A percentile compares a stretch with the other conserved stretches of the same genome.
Conservation (phyloP, 1,140 invertebrate species). For the Drosophila micromelanica region DNA sequence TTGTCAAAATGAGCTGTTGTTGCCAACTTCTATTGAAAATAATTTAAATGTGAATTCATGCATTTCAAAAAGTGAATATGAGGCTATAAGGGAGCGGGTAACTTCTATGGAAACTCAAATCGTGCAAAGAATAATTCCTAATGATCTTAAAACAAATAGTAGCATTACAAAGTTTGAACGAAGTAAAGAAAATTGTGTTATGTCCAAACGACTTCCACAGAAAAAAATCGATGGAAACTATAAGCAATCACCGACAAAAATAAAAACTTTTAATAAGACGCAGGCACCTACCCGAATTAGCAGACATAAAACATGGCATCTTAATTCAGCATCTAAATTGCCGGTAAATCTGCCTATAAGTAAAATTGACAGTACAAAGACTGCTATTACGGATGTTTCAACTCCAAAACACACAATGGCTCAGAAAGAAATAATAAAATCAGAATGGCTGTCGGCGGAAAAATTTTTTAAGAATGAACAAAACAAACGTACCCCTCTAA, state of each 20-base stretch:
- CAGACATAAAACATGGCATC: constrained; percentile 66
- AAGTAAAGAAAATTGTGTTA: background rate
- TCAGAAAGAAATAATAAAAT: background rate
- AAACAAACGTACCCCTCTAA: background rate
- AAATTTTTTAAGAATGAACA: constrained; percentile 18
- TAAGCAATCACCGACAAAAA: background rate
- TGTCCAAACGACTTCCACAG: background rate
- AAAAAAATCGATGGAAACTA: constrained; percentile 2
- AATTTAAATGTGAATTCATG: constrained; percentile 44
- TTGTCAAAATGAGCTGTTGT: too few relatives aligned
- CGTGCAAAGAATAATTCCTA: background rate
- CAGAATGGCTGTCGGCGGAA: constrained; percentile 31
- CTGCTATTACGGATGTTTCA: constrained; percentile 28
- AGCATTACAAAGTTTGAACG: background rate
- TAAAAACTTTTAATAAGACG: background rate
- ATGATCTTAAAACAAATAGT: background rate
- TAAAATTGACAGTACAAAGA: constrained; percentile 13
- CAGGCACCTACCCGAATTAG: background rate
- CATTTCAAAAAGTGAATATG: constrained; percentile 90
- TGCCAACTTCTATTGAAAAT: background rate
- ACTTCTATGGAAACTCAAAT: constrained; percentile 1
- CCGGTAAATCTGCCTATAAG: background rate
- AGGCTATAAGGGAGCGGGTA: constrained; percentile 90
- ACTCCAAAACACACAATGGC: background rate
- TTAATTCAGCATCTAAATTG: constrained; percentile 17